Percentiles rank a stretch among this genome's conserved stretches.
phyloP scores from a whole-genome alignment of 1,140 invertebrate genomes.

The Dendrolimus kikuchii region DNA sequence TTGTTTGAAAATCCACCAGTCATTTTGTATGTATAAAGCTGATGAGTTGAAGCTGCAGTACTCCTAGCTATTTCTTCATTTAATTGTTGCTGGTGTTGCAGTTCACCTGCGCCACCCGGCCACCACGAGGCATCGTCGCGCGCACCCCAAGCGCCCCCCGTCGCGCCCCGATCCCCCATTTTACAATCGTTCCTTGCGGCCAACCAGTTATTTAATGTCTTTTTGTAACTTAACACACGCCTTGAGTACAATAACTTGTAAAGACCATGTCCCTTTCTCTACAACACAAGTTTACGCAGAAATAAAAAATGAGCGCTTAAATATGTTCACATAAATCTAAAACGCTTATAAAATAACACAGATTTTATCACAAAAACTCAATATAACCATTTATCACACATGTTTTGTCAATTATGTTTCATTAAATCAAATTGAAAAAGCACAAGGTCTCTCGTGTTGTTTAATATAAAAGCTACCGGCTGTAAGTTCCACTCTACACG shows the following conservation, averaged over 20 bases:
- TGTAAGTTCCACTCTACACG: slow-evolving; percentile 60
- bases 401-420: slow-evolving; percentile 21
- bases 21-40: slow-evolving; percentile 89
- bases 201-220: slow-evolving; percentile 63
- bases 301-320: no score
- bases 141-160: slow-evolving; percentile 76
- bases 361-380: slow-evolving; percentile 55
- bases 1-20: slow-evolving; percentile 83
- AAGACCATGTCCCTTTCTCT: slow-evolving; percentile 41
- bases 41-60: slow-evolving; percentile 77
- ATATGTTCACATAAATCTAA: slow-evolving; percentile 10
- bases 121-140: slow-evolving; percentile 77
- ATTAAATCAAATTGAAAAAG: slow-evolving; percentile 22
- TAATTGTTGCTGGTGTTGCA: slow-evolving; percentile 75
- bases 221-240: slow-evolving; percentile 36
- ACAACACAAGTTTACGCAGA: slow-evolving; percentile 4
- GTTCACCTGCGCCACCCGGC: slow-evolving; percentile 71
- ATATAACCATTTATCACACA: slow-evolving; percentile 31
- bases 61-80: slow-evolving; percentile 70
- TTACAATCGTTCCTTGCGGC: slow-evolving; percentile 53
- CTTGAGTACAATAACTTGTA: slow-evolving; percentile 26
- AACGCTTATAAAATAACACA: slow-evolving; percentile 2
- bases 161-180: slow-evolving; percentile 66
- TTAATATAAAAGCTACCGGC: slow-evolving; percentile 61
- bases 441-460: slow-evolving; percentile 34